phyloP scores from a whole-genome alignment of 2,888 invertebrate genomes.

The Pseudococcus jackbeardsleyi region DNA sequence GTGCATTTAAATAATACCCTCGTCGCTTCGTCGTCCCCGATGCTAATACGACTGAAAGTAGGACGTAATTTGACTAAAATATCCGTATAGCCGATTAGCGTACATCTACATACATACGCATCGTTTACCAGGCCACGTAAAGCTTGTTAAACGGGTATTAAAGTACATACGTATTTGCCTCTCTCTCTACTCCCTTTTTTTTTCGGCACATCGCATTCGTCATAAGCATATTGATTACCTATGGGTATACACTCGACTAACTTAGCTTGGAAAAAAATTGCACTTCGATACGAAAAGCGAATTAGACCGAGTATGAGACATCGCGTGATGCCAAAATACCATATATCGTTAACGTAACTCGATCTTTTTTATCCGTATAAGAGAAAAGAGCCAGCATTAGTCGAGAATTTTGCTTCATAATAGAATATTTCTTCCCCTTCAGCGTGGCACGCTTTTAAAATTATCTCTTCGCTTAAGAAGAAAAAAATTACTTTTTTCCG shows the following conservation, averaged over 20 bases:
- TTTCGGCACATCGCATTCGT: constrained; percentile 1
- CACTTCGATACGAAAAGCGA: background rate
- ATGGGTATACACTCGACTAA: background rate
- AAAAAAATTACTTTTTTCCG: constrained; percentile 4
- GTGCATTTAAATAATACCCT: constrained; percentile 44
- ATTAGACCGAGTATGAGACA: background rate
- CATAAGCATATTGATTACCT: constrained; percentile 1
- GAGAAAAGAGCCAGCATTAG: background rate
- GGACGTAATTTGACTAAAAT: constrained; percentile 43
- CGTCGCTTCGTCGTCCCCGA: background rate
- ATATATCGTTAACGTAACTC: background rate
- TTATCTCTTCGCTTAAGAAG: background rate
- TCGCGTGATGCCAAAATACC: background rate
- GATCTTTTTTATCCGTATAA: background rate
- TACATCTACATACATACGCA: background rate
- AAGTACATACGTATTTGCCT: background rate
- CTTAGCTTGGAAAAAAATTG: background rate
- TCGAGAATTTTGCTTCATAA: background rate
- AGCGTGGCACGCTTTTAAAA: background rate
- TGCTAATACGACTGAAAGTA: constrained; percentile 11
- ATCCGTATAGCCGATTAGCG: constrained; percentile 4
- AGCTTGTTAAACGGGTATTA: constrained; percentile 15
- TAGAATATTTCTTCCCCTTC: background rate
- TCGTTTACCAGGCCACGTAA: background rate
- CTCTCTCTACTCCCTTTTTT: background rate